phyloP scores from a whole-genome alignment of 2,888 invertebrate genomes.

The Cinara cedri region DNA sequence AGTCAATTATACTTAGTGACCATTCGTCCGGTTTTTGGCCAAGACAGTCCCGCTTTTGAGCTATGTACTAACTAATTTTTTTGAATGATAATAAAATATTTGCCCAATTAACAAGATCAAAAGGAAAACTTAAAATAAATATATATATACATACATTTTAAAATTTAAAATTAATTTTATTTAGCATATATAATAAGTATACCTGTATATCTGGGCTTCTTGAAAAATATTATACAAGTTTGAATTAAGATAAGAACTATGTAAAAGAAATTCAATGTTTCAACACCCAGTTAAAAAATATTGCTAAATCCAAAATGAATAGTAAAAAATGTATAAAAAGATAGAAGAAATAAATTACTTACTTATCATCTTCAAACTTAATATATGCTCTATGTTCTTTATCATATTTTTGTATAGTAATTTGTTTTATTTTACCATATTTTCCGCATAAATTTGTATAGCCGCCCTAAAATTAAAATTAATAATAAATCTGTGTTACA shows the following conservation, averaged over 20 bases:
- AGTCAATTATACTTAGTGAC: too few species aligned
- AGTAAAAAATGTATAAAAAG: background rate
- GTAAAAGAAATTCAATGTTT: too few species aligned
- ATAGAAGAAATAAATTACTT: background rate
- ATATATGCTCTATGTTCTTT: conserved; percentile 24
- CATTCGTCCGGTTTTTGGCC: too few species aligned
- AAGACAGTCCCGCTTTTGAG: too few species aligned
- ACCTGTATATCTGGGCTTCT: too few species aligned
- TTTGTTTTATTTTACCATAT: conserved; percentile 35
- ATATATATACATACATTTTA: too few species aligned
- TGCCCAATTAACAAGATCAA: too few species aligned
- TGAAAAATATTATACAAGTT: too few species aligned
- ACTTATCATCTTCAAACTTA: conserved; percentile 30
- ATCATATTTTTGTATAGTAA: background rate
- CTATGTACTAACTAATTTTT: too few species aligned
- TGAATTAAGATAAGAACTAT: too few species aligned
- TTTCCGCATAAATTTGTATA: conserved; percentile 14
- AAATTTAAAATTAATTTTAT: background rate
- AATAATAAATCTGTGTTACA: background rate
- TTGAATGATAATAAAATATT: too few species aligned
- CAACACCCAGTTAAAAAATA: background rate
- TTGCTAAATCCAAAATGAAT: background rate
- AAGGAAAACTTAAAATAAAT: too few species aligned
- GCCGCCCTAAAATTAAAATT: conserved; percentile 25
- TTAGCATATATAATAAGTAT: background rate